Base-by-base conservation (phyloP, 2,888 invertebrate genomes). In the Leptinotarsa peninsularis region DNA sequence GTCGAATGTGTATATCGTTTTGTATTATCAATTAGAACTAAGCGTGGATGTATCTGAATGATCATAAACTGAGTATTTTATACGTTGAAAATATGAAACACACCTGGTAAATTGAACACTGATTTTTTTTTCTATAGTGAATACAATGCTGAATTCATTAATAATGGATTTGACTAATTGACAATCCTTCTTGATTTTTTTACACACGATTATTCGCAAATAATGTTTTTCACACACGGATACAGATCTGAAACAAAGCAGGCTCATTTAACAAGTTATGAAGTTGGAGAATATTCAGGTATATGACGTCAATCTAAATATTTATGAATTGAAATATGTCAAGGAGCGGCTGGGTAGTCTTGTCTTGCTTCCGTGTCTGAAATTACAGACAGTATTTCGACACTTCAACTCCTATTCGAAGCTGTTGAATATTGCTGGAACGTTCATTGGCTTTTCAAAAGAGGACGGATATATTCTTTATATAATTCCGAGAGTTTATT, bases 241-340 rank as follows among this genome's bases (percentile, higher is more conserved):
- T 21, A 58, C 58, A 23, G 23, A 13, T 58, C 21, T 21, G 58
- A 14, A 15, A 58, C 23, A 58, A 58, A 58, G 58, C 23, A 58
- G 58, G 4, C 23, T 58, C 58, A 18, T 23, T 23, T 23, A 58
- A 58, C 3, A 27, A 14, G 58, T 13, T 14, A 17, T 23, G 23
- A 21, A 23, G 13, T 23, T 23, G 23, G 15, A 14, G 4, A 58
- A 58, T 17, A 58, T 23, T 58, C 58, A 23, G 58, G 21, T 23
- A 10, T 58, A 58, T 23, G 58, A 58, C 58, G 23, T 58, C 58
- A 58, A 23, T 58, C 21, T 58, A 23, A 58, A 58, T 23, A 58
- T 58, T 58, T 58, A 58, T 23, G 1, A 58, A 58, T 15, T 23
- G 21, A 58, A 58, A 58, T 58, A 23, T 13, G 13, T 15, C 21